A percentile compares a stretch with the other conserved stretches of the same genome.
Conservation (phyloP, 1,140 invertebrate genomes). For the Drosophila nannoptera region DNA sequence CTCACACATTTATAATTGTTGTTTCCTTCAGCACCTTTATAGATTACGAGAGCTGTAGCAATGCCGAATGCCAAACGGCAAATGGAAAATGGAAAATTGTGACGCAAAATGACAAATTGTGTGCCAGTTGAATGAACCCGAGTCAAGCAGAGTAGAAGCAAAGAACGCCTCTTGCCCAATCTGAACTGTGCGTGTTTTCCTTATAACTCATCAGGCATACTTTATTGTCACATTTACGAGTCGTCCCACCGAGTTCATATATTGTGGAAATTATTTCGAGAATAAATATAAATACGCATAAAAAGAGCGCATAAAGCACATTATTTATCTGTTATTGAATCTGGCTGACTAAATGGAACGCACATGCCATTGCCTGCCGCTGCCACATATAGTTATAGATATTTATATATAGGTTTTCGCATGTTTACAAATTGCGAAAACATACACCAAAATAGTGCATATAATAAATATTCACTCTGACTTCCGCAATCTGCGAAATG, state of each 20-base stretch:
- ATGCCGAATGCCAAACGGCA: background rate
- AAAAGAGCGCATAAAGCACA: background rate
- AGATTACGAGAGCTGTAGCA: background rate
- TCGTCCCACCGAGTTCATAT: slow-evolving; percentile 16
- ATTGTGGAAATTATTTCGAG: background rate
- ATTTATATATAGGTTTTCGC: background rate
- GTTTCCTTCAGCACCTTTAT: slow-evolving; percentile 5
- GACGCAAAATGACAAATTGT: too few relatives aligned
- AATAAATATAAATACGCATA: background rate
- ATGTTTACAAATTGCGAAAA: background rate
- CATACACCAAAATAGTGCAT: background rate
- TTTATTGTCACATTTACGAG: slow-evolving; percentile 40
- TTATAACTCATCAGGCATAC: slow-evolving; percentile 8
- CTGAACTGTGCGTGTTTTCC: too few relatives aligned
- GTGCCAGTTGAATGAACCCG: slow-evolving; percentile 53
- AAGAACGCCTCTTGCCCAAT: too few relatives aligned
- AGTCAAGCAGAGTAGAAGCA: too few relatives aligned
- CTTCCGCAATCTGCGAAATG: slow-evolving; percentile 23
- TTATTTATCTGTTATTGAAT: background rate
- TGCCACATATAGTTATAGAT: background rate
- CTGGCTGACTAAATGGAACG: background rate
- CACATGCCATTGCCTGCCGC: background rate
- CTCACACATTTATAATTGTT: slow-evolving; percentile 17
- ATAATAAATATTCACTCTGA: slow-evolving; percentile 14
- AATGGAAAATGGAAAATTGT: too few relatives aligned